phyloP scores from a whole-genome alignment of 2,888 invertebrate genomes.

The Autographa pulchrina region DNA sequence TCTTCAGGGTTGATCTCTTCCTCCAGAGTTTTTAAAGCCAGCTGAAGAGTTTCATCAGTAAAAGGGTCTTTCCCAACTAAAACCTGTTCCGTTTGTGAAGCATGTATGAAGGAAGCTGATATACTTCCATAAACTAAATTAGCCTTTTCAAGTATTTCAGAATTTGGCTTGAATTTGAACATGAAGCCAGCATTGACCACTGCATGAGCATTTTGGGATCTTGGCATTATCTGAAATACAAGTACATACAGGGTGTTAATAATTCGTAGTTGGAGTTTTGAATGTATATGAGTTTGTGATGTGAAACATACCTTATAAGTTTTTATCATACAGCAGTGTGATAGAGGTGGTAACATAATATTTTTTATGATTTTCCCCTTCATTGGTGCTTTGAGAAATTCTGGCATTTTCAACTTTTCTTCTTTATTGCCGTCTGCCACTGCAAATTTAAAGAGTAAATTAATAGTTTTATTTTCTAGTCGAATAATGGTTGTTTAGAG shows the following conservation, averaged over 20 bases:
- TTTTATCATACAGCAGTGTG: conserved; percentile 55
- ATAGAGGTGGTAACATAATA: conserved; percentile 69
- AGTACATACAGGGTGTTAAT: neutral
- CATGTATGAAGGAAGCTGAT: conserved; percentile 81
- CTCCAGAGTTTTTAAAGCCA: conserved; percentile 67
- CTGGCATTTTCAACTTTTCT: conserved; percentile 72
- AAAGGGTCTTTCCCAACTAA: conserved; percentile 81
- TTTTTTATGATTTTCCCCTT: conserved; percentile 73
- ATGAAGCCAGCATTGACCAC: conserved; percentile 93
- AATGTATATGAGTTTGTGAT: neutral
- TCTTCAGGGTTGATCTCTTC: conserved; percentile 69
- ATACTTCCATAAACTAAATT: conserved; percentile 91
- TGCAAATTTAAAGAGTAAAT: conserved; percentile 53
- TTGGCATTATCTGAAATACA: conserved; percentile 90
- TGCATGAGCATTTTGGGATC: conserved; percentile 93
- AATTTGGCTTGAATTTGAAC: conserved; percentile 84
- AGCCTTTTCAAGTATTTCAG: conserved; percentile 79
- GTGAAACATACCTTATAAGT: conserved; percentile 70
- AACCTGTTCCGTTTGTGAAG: conserved; percentile 85
- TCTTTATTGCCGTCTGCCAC: conserved; percentile 60
- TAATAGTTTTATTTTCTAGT: neutral
- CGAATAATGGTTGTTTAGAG: no score
- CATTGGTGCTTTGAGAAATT: conserved; percentile 83
- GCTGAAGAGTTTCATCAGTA: conserved; percentile 80
- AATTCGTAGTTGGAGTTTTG: neutral